These are phyloP conservation scores for Enteromius anoplus DNA, from an alignment of 2,797 vertebrate genomes.

Conservation along the genomic window DNA sequence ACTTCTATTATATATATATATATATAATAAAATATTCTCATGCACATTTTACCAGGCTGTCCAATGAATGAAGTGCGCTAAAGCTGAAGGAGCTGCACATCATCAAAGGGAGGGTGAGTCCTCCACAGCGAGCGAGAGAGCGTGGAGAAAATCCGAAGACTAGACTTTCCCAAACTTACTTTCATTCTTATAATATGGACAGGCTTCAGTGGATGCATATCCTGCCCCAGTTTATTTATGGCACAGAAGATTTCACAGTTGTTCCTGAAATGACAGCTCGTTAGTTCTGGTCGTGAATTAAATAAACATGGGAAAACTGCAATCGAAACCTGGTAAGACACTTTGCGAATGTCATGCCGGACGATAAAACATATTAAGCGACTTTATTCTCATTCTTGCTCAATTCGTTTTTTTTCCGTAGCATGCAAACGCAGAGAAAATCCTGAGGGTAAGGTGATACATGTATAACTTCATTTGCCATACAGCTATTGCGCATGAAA, in stretches of 20 bases:
- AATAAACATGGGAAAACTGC: conserved; percentile 50
- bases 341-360: background rate
- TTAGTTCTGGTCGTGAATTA: background rate
- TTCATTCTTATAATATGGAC: conserved; percentile 13
- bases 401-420: background rate
- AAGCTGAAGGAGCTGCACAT: conserved; percentile 11
- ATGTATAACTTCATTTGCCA: background rate
- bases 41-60: background rate
- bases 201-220: background rate
- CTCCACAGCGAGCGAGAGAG: conserved; percentile 1
- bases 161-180: background rate
- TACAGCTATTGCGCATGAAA: background rate
- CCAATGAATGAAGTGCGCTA: background rate
- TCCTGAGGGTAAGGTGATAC: conserved; percentile 49
- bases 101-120: conserved; percentile 2
- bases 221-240: conserved; percentile 22
- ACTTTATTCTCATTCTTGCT: background rate
- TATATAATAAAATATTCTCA: background rate
- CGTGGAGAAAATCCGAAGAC: background rate
- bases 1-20: background rate
- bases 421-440: conserved; percentile 54
- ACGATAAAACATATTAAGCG: background rate
- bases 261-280: conserved; percentile 32
- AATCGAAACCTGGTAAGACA: conserved; percentile 50
- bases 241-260: conserved; percentile 21